These are phyloP conservation scores for Chesias legatella DNA, from an alignment of 2,888 invertebrate species.

Conservation along the genomic window DNA sequence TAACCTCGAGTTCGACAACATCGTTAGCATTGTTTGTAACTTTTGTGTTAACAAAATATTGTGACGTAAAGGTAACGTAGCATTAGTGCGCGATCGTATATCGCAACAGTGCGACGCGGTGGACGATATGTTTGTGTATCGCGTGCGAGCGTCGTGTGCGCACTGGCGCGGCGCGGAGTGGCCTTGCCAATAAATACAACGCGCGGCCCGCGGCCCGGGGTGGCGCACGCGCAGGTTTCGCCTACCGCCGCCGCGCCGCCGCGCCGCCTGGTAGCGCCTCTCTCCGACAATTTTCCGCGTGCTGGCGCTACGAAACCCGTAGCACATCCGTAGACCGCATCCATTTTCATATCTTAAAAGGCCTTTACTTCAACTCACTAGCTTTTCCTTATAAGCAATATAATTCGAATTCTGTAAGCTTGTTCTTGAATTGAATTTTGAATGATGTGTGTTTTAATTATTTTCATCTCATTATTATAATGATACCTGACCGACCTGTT, in stretches of 20 bases:
- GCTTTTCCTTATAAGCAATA: constrained; percentile 1
- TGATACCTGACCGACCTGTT: no score
- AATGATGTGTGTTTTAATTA: no score
- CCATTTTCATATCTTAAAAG: constrained; percentile 19
- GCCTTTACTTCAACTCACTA: constrained; percentile 10
- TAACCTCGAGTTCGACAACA: constrained; percentile 71
- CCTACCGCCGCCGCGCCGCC: constrained; percentile 47
- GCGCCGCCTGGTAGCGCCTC: constrained; percentile 37
- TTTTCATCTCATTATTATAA: no score
- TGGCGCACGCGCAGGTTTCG: constrained; percentile 61
- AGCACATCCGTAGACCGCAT: constrained; percentile 57
- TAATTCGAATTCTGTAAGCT: no score
- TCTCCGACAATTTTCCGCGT: constrained; percentile 49
- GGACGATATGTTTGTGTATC: constrained; percentile 60
- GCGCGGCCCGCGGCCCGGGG: constrained; percentile 36
- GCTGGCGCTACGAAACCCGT: constrained; percentile 37
- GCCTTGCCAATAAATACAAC: constrained; percentile 78
- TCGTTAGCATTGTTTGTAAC: constrained; percentile 56
- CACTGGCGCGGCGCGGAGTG: constrained; percentile 73
- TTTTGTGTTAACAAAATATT: constrained; percentile 35
- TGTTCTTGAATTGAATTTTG: no score
- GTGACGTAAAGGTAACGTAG: constrained; percentile 49
- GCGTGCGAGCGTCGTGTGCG: constrained; percentile 72
- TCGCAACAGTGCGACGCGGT: constrained; percentile 55
- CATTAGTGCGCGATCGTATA: constrained; percentile 62